Base-by-base conservation (phyloP, 2,113 vertebrate genomes). In the Struthidea cinerea region DNA sequence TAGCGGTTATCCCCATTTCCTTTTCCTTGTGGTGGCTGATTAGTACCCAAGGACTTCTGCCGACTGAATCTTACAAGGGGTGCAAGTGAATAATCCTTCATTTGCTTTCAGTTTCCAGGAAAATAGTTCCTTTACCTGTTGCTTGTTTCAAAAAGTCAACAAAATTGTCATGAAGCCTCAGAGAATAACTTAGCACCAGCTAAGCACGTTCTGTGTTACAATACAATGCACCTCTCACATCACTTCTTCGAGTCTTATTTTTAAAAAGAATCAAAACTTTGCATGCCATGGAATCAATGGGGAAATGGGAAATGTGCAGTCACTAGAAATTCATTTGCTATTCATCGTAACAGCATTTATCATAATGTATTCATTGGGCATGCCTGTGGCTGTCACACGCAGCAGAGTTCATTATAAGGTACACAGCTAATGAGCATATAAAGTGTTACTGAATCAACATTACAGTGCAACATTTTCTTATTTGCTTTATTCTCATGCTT, bases 361-460 rank as follows among this genome's bases (percentile, higher is more conserved):
- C 82, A 77, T 92, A 84, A 89, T 69, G 35, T 35, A 95, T 94
- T 96, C 94, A 87, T 94, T 82, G 95, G 79, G 56, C 87, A 84
- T 71, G 89, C 75, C 44, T 78, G 46, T 74, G 91, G 41, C 86
- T 96, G 93, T 86, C 95, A 94, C 86, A 91, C 14, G 69, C 91
- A 84, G 59, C 65, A 79, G 91, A 90, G 87, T 87, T 95, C 81
- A 87, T 96, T 97, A 89, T 68, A 94, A 91, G 52, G 84, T 74
- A 83, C 61, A 53, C 70, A 94, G 84, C 78, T 97, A 97, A 97
- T 95, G 93, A 95, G 93, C 84, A 84, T 12, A 91, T 64, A 88
- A 77, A 94, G 47, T 68, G 64, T 64, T 90, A 88, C 96, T 95
- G 93, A 95, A 97, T 86, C 95, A 93, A 97, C 60, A 92, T 83